phyloP scores from a whole-genome alignment of 2,797 vertebrate genomes.

The Malacoctenus gilli region DNA sequence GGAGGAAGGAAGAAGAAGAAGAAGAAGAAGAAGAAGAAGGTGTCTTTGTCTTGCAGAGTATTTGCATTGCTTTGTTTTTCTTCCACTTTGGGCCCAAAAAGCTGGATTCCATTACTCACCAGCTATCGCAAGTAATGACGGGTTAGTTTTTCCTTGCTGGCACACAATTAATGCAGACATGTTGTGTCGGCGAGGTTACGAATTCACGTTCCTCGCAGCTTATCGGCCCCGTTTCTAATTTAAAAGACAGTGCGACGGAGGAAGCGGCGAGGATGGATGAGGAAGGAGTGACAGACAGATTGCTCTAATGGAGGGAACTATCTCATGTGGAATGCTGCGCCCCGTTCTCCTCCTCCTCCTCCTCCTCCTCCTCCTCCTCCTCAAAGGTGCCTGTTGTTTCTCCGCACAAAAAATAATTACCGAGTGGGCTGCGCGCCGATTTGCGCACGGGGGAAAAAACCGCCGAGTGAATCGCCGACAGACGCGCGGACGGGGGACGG shows the following conservation, averaged over 20 bases:
- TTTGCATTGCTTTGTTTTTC: not conserved
- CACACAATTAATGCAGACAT: slow-evolving; percentile 51
- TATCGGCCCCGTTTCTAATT: slow-evolving; percentile 49
- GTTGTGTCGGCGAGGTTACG: slow-evolving; percentile 39
- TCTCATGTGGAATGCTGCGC: slow-evolving; percentile 29
- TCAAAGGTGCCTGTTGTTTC: slow-evolving; percentile 33
- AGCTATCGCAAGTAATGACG: slow-evolving; percentile 31
- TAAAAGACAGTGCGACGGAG: slow-evolving; percentile 45
- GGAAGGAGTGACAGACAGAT: slow-evolving; percentile 47
- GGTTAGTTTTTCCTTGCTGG: slow-evolving; percentile 12
- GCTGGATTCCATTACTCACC: slow-evolving; percentile 8
- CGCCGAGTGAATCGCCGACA: slow-evolving; percentile 20
- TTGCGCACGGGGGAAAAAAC: slow-evolving; percentile 18
- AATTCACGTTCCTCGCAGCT: slow-evolving; percentile 38
- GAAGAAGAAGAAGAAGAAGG: too few relatives aligned
- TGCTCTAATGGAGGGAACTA: slow-evolving; percentile 20
- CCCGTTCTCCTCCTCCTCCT: slow-evolving; percentile 20
- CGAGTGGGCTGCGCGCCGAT: slow-evolving; percentile 20
- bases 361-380: slow-evolving; percentile 1
- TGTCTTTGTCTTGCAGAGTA: too few relatives aligned
- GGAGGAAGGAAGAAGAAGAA: slow-evolving; percentile 60
- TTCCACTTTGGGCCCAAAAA: slow-evolving; percentile 2
- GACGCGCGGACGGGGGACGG: slow-evolving; percentile 1
- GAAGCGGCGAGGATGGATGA: slow-evolving; percentile 45
- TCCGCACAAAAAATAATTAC: slow-evolving; percentile 47